These are phyloP conservation scores for Mythimna ferrago DNA, from an alignment of 2,888 invertebrate genomes.

Conservation along the genomic window DNA sequence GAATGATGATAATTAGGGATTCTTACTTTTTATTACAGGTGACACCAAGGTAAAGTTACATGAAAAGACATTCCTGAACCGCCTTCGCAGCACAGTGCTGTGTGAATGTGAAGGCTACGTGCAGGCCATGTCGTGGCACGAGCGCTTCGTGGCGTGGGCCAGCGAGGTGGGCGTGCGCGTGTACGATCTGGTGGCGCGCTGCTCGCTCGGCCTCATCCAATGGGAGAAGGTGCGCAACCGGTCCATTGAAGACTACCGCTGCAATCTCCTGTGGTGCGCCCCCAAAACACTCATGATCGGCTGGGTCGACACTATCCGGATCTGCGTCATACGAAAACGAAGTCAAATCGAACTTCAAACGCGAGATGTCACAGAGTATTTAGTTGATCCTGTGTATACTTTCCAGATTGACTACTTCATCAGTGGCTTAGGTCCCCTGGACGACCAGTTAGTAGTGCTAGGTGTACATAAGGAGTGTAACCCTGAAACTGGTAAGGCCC, in stretches of 20 bases:
- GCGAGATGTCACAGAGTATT: conserved; percentile 94
- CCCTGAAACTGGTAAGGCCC: conserved; percentile 92
- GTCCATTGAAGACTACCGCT: conserved; percentile 92
- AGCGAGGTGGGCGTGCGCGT: conserved; percentile 97
- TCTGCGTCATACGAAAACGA: conserved; percentile 96
- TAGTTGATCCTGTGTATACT: conserved; percentile 96
- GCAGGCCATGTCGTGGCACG: conserved; percentile 96
- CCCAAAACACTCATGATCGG: conserved; percentile 96
- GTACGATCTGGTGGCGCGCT: conserved; percentile 95
- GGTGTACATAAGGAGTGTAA: conserved; percentile 95
- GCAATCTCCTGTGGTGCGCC: conserved; percentile 97
- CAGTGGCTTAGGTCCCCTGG: conserved; percentile 96
- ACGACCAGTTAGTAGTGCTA: conserved; percentile 94
- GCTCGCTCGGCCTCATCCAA: conserved; percentile 96
- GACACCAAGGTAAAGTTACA: conserved; percentile 96
- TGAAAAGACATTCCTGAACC: conserved; percentile 96
- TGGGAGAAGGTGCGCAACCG: conserved; percentile 92
- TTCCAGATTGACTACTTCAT: conserved; percentile 97
- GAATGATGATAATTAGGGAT: neutral
- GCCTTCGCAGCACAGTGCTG: conserved; percentile 94
- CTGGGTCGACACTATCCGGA: conserved; percentile 98
- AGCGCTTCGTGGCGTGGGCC: conserved; percentile 97
- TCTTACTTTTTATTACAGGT: conserved; percentile 84
- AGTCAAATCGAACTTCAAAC: conserved; percentile 93
- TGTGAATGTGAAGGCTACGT: conserved; percentile 97